Conservation (phyloP, 2,888 invertebrate genomes). For the Amphipyra berbera region DNA sequence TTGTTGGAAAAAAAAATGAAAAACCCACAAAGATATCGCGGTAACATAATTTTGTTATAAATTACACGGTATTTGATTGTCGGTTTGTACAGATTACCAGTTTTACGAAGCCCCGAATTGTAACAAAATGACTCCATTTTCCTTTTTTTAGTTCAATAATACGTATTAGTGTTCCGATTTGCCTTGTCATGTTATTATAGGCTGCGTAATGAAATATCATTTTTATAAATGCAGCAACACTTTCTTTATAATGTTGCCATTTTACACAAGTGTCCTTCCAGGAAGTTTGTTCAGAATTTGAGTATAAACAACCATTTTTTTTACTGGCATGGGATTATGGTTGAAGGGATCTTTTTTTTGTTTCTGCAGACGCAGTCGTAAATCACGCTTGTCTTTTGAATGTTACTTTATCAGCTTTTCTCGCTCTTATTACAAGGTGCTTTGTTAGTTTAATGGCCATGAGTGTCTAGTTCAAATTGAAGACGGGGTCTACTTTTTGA, state of each 20-base stretch:
- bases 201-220: constrained; percentile 79
- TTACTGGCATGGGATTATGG: constrained; percentile 55
- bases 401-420: constrained; percentile 52
- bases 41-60: constrained; percentile 86
- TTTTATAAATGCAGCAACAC: constrained; percentile 72
- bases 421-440: constrained; percentile 47
- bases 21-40: constrained; percentile 82
- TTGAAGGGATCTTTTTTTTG: constrained; percentile 52
- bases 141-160: constrained; percentile 80
- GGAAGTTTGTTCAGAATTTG: constrained; percentile 56
- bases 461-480: constrained; percentile 31
- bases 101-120: constrained; percentile 80
- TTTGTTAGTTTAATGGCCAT: constrained; percentile 51
- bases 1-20: constrained; percentile 65
- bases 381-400: constrained; percentile 58
- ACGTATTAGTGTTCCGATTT: constrained; percentile 81
- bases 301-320: constrained; percentile 53
- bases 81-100: constrained; percentile 86
- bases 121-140: constrained; percentile 87
- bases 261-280: constrained; percentile 61
- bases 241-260: constrained; percentile 67
- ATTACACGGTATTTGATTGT: constrained; percentile 85
- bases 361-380: constrained; percentile 57
- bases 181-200: constrained; percentile 80
- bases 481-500: constrained; percentile 3